Evolutionary conservation across 1,140 invertebrate genomes (phyloP), one percentile per base, ranked within the genome.

Genomic region (Lanistes nyassanus): DNA sequence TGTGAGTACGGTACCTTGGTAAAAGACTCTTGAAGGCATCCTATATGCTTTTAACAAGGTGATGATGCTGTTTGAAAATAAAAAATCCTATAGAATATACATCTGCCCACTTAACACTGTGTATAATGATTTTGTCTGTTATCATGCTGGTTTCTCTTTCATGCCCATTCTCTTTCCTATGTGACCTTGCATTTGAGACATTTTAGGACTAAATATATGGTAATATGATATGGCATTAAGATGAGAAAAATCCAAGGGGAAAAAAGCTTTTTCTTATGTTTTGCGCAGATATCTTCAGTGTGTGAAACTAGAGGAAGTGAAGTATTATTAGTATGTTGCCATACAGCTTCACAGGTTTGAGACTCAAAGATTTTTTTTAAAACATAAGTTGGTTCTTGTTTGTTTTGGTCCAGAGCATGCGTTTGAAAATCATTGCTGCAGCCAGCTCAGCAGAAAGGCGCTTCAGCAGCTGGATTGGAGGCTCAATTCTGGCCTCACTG

Each of bases 381-480:
- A 58, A 72, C 31, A 29, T n/a, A n/a, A n/a, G n/a, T n/a, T n/a
- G n/a, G n/a, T n/a, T n/a, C n/a, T n/a, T n/a, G n/a, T n/a, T n/a
- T n/a, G n/a, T n/a, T n/a, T n/a, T n/a, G n/a, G n/a, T 86, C 31
- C 83, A 92, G 90, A 95, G 93, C 62, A 96, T 96, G 92, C 91
- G 95, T 77, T 90, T 97, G 80, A 97, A 97, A 91, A 92, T 95
- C 83, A 94, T 96, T 77, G 84, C 88, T 29, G 86, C 90, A 2
- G 87, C 88, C n/a, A 94, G 94, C 56, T 92, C 92, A 66, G 92
- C 93, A 13, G 97, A 98, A 89, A 89, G 97, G 65, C 90, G 96
- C 53, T 98, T 96, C 89, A 96, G 96, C 36, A 94, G 96, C 11
- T 98, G 97, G 97, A 98, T 98, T 76, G 97, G 97, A 62, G 97